A percentile compares a stretch with the other conserved stretches of the same genome.
phyloP scores from a whole-genome alignment of 2,888 invertebrate species.

The Bombylius major region DNA sequence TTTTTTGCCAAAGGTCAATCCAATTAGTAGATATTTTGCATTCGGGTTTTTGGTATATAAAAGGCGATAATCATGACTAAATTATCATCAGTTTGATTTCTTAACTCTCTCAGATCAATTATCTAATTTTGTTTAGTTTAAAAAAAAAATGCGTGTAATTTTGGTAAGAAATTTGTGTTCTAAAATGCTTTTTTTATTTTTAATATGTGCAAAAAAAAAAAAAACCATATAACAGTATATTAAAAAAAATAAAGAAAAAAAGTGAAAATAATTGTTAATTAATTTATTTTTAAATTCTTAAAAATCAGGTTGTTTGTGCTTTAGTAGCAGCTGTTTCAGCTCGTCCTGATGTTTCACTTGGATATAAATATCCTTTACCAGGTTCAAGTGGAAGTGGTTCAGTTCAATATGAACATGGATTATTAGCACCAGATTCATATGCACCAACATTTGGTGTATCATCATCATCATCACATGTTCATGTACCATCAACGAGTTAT shows the following conservation, averaged over 20 bases:
- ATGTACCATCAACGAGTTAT: no score
- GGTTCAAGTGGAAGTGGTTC: background rate
- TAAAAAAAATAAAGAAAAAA: background rate
- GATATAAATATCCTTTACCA: slow-evolving; percentile 21
- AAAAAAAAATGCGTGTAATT: background rate
- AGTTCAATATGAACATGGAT: background rate
- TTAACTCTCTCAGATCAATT: background rate
- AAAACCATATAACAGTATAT: background rate
- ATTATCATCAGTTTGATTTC: background rate
- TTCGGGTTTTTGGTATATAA: background rate
- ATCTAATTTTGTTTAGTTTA: background rate
- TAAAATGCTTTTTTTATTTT: no score
- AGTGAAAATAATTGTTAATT: no score
- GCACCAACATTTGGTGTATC: background rate
- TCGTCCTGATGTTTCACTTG: slow-evolving; percentile 27
- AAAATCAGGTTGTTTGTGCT: slow-evolving; percentile 9
- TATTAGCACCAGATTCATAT: background rate
- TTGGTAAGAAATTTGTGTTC: background rate
- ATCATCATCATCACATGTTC: background rate
- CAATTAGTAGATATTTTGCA: background rate
- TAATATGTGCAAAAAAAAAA: no score
- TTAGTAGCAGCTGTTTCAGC: slow-evolving; percentile 19
- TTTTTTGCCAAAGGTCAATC: background rate
- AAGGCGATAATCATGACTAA: background rate
- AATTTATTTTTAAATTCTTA: slow-evolving; percentile 1